Conservation (phyloP, 1,140 invertebrate genomes). For the Drosophila tropicalis region DNA sequence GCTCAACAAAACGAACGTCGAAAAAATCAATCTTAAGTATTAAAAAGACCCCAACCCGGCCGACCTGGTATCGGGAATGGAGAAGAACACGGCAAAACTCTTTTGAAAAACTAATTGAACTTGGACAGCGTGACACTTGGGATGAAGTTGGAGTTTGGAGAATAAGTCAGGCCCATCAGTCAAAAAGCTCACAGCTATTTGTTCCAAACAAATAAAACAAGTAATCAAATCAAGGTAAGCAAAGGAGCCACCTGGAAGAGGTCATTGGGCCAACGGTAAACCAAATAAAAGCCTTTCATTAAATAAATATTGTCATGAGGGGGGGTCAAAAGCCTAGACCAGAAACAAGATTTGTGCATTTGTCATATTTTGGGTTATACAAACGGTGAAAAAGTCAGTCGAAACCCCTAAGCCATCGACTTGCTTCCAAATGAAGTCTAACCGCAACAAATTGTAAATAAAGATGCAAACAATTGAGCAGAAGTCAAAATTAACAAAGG, state of each 20-base stretch:
- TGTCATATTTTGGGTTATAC: slow-evolving; percentile 40
- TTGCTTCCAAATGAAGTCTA: slow-evolving; percentile 30
- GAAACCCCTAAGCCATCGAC: not conserved
- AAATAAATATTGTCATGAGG: slow-evolving; percentile 51
- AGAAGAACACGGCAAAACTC: slow-evolving; percentile 62
- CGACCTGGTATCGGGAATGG: slow-evolving; percentile 14
- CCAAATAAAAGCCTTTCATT: slow-evolving; percentile 48
- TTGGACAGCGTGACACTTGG: slow-evolving; percentile 78
- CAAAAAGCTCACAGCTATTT: slow-evolving; percentile 60
- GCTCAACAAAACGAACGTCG: slow-evolving; percentile 35
- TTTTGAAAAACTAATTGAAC: slow-evolving; percentile 80
- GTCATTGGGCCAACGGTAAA: slow-evolving; percentile 59
- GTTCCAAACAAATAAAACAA: slow-evolving; percentile 73
- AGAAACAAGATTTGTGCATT: slow-evolving; percentile 71
- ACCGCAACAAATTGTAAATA: slow-evolving; percentile 77
- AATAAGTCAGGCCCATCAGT: slow-evolving; percentile 53
- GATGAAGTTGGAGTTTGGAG: slow-evolving; percentile 1
- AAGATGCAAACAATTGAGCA: slow-evolving; percentile 70
- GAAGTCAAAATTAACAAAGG: slow-evolving; percentile 36
- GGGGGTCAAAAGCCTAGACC: slow-evolving; percentile 49
- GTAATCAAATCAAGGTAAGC: slow-evolving; percentile 69
- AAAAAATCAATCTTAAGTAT: slow-evolving; percentile 73
- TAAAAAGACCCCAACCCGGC: slow-evolving; percentile 42
- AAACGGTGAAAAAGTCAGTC: not conserved
- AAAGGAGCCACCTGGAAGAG: slow-evolving; percentile 37